Evolutionary conservation across 2,888 invertebrate species (phyloP), one percentile per base, ranked within the genome.

Genomic region (Ethmia dodecea): DNA sequence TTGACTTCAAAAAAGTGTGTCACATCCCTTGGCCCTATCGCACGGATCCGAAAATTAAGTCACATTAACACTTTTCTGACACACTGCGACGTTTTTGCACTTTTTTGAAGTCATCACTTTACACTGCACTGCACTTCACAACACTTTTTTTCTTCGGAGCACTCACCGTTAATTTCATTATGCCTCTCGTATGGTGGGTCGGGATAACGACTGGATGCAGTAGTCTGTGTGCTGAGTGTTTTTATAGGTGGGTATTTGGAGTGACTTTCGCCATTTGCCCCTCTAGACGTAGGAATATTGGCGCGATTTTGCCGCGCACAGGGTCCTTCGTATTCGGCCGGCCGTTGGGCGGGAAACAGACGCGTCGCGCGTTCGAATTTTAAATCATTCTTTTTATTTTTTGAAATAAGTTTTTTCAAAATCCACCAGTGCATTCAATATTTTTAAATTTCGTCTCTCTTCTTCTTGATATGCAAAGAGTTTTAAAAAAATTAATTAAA

Each of bases 161-260:
- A 83, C 86, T 84, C 84, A 84, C 84, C 83, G 83, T 60, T 65
- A 50, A 78, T 73, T 71, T 84, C 84, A 84, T 84, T 52, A 61
- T 81, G 81, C 77, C 79, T 83, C 83, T 78, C 69, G 74, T 63
- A 71, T 65, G 74, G 71, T 80, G 76, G 71, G 78, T 68, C 77
- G 73, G 86, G 84, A 83, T 64, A 72, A 66, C 78, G 67, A 86
- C 86, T 86, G 84, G 86, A 84, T 86, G 70, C 68, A 51, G 53
- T 60, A 50, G 49, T 56, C 51, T 52, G 58, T 48, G 73, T 62
- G 80, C 62, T 66, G 68, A 70, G 76, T 66, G 81, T 80, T 77
- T 86, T 79, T 86, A 86, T 86, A 86, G 78, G 75, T 80, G 76
- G 75, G 73, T 83, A 76, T 83, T 80, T 75, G 75, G 78, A 62